A percentile compares a stretch with the other conserved stretches of the same genome.
Conservation (phyloP, 2,113 vertebrate genomes). For the Spheniscus mendiculus region DNA sequence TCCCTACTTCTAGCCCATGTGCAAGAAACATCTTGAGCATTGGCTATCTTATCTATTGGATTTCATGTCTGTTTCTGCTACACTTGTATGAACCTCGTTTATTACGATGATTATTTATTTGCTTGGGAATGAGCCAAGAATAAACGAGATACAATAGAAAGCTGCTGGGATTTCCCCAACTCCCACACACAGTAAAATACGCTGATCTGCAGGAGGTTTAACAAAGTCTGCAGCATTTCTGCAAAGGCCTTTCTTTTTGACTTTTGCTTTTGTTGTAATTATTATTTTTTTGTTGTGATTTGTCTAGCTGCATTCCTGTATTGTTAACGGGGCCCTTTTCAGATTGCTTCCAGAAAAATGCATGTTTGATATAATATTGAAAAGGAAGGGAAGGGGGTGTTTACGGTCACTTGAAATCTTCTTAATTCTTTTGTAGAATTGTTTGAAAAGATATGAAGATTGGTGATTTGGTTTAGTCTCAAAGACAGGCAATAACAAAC, state of each 20-base stretch:
- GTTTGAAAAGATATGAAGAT: background rate
- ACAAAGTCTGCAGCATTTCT: background rate
- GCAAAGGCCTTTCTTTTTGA: background rate
- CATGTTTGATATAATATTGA: background rate
- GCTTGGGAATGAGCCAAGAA: conserved; percentile 18
- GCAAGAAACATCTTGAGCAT: background rate
- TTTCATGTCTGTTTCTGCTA: background rate
- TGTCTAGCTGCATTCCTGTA: background rate
- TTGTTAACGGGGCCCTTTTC: accelerated
- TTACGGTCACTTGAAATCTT: background rate
- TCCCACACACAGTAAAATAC: background rate
- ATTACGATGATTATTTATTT: background rate
- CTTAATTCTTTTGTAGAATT: background rate
- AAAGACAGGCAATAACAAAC: background rate
- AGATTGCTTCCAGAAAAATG: background rate
- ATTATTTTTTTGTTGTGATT: background rate
- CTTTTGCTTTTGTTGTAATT: background rate
- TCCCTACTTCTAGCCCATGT: background rate
- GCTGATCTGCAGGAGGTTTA: conserved; percentile 14
- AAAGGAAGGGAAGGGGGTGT: background rate
- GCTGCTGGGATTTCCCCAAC: conserved; percentile 50
- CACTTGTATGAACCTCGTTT: background rate
- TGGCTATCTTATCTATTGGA: background rate
- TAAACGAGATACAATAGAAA: background rate
- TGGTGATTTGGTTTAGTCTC: background rate